Conservation (phyloP, 2,888 invertebrate genomes). For the Stenolophus ochropezus region DNA sequence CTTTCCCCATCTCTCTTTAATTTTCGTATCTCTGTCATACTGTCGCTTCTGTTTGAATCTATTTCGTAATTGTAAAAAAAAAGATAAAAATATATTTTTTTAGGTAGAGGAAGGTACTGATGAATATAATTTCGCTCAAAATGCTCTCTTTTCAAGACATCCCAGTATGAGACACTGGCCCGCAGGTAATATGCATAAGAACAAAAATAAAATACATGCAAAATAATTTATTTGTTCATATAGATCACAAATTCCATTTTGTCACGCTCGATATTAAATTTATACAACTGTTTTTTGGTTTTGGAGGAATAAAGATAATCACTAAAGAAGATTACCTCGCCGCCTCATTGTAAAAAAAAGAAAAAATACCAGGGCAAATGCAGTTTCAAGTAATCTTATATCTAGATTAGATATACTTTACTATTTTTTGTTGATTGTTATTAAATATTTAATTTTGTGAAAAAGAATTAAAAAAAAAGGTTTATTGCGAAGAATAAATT, state of each 20-base stretch:
- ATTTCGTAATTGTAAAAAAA: neutral
- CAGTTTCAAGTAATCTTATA: too few species aligned
- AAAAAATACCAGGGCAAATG: too few species aligned
- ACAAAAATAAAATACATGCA: neutral
- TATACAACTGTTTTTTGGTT: slow-evolving; percentile 86
- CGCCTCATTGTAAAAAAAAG: too few species aligned
- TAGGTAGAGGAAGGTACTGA: slow-evolving; percentile 76
- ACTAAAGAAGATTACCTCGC: slow-evolving; percentile 79
- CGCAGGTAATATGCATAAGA: slow-evolving; percentile 71
- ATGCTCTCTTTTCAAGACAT: slow-evolving; percentile 82
- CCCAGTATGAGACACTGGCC: slow-evolving; percentile 83
- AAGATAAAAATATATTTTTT: slow-evolving; percentile 48
- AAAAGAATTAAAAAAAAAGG: too few species aligned
- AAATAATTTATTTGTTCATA: neutral
- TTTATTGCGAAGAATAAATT: too few species aligned
- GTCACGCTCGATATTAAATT: slow-evolving; percentile 84
- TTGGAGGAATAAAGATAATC: slow-evolving; percentile 86
- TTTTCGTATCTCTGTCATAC: too few species aligned
- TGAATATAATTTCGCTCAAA: slow-evolving; percentile 78
- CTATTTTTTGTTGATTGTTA: too few species aligned
- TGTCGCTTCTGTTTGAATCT: too few species aligned
- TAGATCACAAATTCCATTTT: slow-evolving; percentile 87
- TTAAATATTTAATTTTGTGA: too few species aligned
- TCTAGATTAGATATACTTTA: too few species aligned
- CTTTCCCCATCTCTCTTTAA: too few species aligned